phyloP scores from a whole-genome alignment of 2,113 vertebrate genomes.

The Nymphicus hollandicus region DNA sequence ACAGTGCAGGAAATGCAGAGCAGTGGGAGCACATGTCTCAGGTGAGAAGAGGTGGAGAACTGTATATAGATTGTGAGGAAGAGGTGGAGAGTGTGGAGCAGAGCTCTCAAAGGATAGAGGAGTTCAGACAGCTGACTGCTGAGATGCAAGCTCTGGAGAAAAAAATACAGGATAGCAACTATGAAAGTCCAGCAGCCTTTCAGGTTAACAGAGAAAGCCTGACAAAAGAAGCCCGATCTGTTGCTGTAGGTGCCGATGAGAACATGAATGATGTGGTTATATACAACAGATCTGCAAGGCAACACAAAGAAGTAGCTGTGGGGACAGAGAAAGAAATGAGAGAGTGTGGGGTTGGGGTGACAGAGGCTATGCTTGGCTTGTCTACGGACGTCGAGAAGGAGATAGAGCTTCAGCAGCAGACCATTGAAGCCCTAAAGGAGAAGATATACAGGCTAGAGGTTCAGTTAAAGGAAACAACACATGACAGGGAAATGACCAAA shows the following conservation, averaged over 20 bases:
- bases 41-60: constrained; percentile 77
- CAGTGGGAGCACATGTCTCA: constrained; percentile 83
- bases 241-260: constrained; percentile 84
- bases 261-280: constrained; percentile 79
- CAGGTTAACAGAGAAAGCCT: constrained; percentile 42
- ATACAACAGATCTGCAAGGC: constrained; percentile 59
- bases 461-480: constrained; percentile 90
- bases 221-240: constrained; percentile 71
- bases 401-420: constrained; percentile 93
- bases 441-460: constrained; percentile 93
- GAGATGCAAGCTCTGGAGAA: constrained; percentile 92
- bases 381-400: constrained; percentile 86
- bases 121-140: constrained; percentile 90
- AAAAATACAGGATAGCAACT: constrained; percentile 82
- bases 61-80: constrained; percentile 85
- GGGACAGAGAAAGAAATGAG: constrained; percentile 73
- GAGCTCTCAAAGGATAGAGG: constrained; percentile 83
- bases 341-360: constrained; percentile 80
- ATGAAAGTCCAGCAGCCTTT: constrained; percentile 19
- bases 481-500: constrained; percentile 93
- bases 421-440: constrained; percentile 90
- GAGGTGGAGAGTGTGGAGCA: constrained; percentile 83
- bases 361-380: constrained; percentile 90
- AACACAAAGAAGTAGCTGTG: constrained; percentile 76
- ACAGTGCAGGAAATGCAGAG: constrained; percentile 89